Base-by-base conservation (phyloP, 1,140 invertebrate genomes). In the Homarus americanus region DNA sequence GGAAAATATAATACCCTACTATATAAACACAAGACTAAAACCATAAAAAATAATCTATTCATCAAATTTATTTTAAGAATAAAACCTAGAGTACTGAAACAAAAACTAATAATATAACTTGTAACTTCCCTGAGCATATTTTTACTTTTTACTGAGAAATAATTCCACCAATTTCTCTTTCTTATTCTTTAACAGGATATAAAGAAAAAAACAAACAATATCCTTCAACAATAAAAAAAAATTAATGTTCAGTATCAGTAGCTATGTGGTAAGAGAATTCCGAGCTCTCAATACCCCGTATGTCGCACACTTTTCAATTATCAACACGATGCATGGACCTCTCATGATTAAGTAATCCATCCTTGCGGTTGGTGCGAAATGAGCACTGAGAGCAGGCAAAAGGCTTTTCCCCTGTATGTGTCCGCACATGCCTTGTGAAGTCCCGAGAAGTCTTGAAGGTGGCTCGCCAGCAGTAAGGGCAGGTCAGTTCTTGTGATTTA, bases 401-500 rank as follows among this genome's bases (percentile, higher is more conserved):
- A 49, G 83, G 83, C 72, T 72, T 86, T 73, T 86, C 83, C 36
- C 83, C 83, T 34, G 83, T 86, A 69, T 88, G 86, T 9, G 86
- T 88, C 86, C 86, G 86, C 75, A 88, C 86, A n/a, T 88, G 86
- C n/a, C 86, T 49, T 15, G 75, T 79, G 86, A 88, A 88, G 86
- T 88, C 86, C 76, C 86, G 49, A 80, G 86, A 88, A 24, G 86
- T 88, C 86, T 88, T 88, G 86, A 88, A 88, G 53, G 86, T 88
- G 58, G 86, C 86, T 80, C 86, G 86, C 86, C 76, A 80, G 86
- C 86, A 88, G 86, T 88, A 88, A n/a, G 86, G 86, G 86, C 86
- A 88, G 86, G 86, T 88, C 76, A 66, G 63, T 63, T 38, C 76
- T 88, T 76, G 86, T 38, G 83, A 88, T 79, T 76, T 80, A 88